phyloP scores from a whole-genome alignment of 2,797 vertebrate species.

The Cheirogaleus major region DNA sequence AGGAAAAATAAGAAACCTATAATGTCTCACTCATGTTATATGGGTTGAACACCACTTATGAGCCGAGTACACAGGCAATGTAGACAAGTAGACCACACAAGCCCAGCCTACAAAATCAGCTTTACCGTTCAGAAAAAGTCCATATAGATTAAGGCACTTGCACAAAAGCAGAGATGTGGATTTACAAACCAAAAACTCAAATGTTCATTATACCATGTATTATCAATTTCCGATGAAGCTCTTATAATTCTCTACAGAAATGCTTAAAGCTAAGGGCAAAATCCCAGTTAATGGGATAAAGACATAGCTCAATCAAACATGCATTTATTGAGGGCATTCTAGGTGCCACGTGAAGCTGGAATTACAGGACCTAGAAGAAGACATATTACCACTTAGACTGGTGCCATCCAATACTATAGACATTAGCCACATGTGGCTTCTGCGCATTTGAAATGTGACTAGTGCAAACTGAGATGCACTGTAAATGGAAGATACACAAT shows the following conservation, averaged over 20 bases:
- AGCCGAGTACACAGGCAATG: not conserved
- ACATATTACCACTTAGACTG: not conserved
- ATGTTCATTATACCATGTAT: not conserved
- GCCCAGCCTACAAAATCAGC: not conserved
- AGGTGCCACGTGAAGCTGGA: not conserved
- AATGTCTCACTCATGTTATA: not conserved
- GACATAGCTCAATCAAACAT: not conserved
- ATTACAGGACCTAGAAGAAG: not conserved
- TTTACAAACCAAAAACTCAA: not conserved
- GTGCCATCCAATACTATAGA: not conserved
- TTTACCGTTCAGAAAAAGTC: not conserved
- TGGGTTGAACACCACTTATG: not conserved
- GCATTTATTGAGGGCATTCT: not conserved
- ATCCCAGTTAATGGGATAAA: not conserved
- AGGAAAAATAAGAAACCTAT: not conserved
- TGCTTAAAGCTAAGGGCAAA: not conserved
- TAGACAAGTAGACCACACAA: not conserved
- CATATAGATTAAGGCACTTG: not conserved
- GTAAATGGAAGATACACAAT: not conserved
- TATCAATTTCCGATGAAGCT: not conserved
- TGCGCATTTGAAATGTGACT: not conserved
- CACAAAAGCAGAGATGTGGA: not conserved
- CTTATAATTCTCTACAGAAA: not conserved
- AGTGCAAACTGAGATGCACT: not conserved
- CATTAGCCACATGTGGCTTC: not conserved